Evolutionary conservation across 2,888 invertebrate genomes (phyloP).

Genomic region (Celastrina argiolus): DNA sequence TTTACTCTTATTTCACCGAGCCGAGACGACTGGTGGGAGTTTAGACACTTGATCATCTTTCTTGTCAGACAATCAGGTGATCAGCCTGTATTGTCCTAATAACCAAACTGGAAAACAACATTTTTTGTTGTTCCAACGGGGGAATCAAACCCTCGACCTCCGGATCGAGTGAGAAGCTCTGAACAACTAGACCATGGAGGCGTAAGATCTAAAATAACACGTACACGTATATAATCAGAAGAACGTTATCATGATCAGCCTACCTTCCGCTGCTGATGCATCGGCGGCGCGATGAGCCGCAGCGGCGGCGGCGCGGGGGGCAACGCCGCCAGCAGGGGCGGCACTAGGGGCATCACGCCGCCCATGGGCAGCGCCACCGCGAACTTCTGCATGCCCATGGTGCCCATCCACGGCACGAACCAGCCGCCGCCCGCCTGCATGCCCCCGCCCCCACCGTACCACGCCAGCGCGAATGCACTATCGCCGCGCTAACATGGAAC

Average conservation of each 20-base stretch:
- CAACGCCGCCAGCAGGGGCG: constrained; percentile 63
- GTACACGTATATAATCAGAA: too few relatives aligned
- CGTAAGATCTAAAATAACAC: too few relatives aligned
- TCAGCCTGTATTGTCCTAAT: too few relatives aligned
- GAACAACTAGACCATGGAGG: too few relatives aligned
- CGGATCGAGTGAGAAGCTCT: too few relatives aligned
- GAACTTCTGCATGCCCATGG: constrained; percentile 70
- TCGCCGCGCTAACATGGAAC: constrained; percentile 34
- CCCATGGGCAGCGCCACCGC: constrained; percentile 73
- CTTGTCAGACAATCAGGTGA: too few relatives aligned
- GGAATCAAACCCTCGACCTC: too few relatives aligned
- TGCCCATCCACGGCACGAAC: constrained; percentile 59
- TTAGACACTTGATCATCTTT: too few relatives aligned
- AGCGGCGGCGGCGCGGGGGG: constrained; percentile 62
- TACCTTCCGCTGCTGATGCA: constrained; percentile 68
- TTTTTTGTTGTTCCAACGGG: too few relatives aligned
- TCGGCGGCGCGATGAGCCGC: constrained; percentile 63
- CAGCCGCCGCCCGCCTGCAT: constrained; percentile 72
- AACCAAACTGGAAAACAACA: too few relatives aligned
- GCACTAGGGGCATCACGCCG: constrained; percentile 64
- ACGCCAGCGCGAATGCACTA: constrained; percentile 69
- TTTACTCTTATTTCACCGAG: too few relatives aligned
- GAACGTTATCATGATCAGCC: constrained; percentile 27
- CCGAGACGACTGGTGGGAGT: too few relatives aligned
- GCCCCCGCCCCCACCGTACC: constrained; percentile 71